Conservation (phyloP, 2,888 invertebrate genomes). For the Limenitis camilla region DNA sequence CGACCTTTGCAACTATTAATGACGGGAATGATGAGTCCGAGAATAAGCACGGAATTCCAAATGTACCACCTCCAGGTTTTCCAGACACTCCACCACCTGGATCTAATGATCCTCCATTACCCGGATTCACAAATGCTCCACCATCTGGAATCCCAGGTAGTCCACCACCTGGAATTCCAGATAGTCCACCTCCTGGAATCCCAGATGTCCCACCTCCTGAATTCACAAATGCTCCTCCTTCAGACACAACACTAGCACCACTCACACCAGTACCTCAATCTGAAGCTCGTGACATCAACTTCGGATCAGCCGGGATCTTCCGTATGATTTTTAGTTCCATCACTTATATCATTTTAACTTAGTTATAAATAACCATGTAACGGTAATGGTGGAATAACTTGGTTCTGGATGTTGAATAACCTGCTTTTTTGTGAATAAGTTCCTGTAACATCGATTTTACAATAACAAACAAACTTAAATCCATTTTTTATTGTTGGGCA, state of each 20-base stretch:
- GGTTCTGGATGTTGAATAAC: constrained; percentile 1
- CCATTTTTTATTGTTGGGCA: too few relatives aligned
- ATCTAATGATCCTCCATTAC: not conserved
- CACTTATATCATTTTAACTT: too few relatives aligned
- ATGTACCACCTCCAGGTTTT: not conserved
- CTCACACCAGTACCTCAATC: constrained; percentile 35
- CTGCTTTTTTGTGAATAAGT: too few relatives aligned
- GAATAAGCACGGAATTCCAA: constrained; percentile 1
- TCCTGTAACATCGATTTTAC: too few relatives aligned
- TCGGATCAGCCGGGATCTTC: constrained; percentile 33
- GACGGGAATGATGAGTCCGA: constrained; percentile 1
- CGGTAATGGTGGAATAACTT: constrained; percentile 3
- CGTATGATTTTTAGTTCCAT: constrained; percentile 24
- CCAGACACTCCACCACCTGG: not conserved
- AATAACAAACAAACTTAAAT: too few relatives aligned
- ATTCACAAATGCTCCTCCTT: not conserved
- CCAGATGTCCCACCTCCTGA: not conserved
- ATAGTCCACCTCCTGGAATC: not conserved
- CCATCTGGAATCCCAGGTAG: not conserved
- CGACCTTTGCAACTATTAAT: constrained; percentile 3
- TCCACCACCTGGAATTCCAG: too few relatives aligned
- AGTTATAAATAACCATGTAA: not conserved
- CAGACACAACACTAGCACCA: constrained; percentile 19
- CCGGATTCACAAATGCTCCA: not conserved
- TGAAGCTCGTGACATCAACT: constrained; percentile 34